Evolutionary conservation across 2,113 vertebrate genomes (phyloP), one percentile per base, ranked within the genome.

Genomic region (Cavia aperea): DNA sequence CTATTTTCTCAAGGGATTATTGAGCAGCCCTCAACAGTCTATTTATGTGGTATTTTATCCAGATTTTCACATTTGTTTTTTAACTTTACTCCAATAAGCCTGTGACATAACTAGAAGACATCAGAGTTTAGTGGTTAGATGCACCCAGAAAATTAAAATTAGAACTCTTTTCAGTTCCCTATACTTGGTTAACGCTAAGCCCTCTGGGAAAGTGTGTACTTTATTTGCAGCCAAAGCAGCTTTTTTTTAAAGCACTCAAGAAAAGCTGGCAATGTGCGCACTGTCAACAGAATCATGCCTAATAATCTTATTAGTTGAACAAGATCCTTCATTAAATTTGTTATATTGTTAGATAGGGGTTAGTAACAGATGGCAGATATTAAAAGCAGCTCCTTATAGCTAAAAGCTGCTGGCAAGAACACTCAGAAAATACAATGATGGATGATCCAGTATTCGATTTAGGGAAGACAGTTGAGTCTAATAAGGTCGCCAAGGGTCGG

Each of bases 291-390:
- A 95, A 95, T 93, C 92, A 10, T 68, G 93, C 89, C 75, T 81
- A 92, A 95, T 91, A 94, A 95, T 96, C 92, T 68, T 94, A 87
- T 93, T 95, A 84, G 86, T 54, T 96, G 77, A 94, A 95, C 33
- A 81, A 89, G 94, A 92, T 79, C 93, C 93, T 95, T 95, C 94
- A 91, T 93, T 93, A 93, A 81, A 87, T 94, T 89, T 94, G 92
- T 81, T 93, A 82, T 54, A 87, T 90, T 58, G 81, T 81, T 96
- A 93, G 81, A 88, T 60, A 31, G 65, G 33, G 56, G 83, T 86
- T 73, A 60, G 89, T 77, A 96, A 89, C 96, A 97, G 96, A 96
- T 96, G 96, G 96, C 24, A 89, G 89, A 91, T 88, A 89, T 12
- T 79, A 88, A 96, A 95, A 97, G 89, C 85, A 89, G 84, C 89